phyloP scores from a whole-genome alignment of 2,888 invertebrate genomes.

The Myopa tessellatipennis region DNA sequence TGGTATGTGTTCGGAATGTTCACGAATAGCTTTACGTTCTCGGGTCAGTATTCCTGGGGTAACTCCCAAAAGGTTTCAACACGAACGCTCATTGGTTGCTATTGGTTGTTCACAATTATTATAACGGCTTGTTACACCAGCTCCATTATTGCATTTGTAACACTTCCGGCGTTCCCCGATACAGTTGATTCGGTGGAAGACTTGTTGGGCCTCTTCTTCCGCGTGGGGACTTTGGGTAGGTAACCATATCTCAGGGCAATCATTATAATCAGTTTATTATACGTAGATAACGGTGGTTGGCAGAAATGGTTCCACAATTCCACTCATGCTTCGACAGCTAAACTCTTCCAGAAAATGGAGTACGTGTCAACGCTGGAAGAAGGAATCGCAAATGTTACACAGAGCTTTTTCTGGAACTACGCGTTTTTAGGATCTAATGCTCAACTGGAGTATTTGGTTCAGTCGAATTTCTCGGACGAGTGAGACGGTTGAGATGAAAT shows the following conservation, averaged over 20 bases:
- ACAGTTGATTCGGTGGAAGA: slow-evolving; percentile 79
- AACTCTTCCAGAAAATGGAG: slow-evolving; percentile 76
- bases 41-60: slow-evolving; percentile 78
- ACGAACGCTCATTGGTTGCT: slow-evolving; percentile 78
- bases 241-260: neutral
- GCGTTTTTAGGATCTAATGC: slow-evolving; percentile 80
- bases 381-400: slow-evolving; percentile 80
- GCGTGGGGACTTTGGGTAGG: slow-evolving; percentile 78
- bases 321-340: slow-evolving; percentile 73
- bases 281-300: slow-evolving; percentile 80
- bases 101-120: slow-evolving; percentile 89
- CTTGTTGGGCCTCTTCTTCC: slow-evolving; percentile 75
- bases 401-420: slow-evolving; percentile 82
- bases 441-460: slow-evolving; percentile 79
- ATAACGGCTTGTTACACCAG: slow-evolving; percentile 87
- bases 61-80: slow-evolving; percentile 77
- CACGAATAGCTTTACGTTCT: slow-evolving; percentile 82
- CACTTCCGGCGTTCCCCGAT: slow-evolving; percentile 79
- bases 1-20: slow-evolving; percentile 90
- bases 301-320: slow-evolving; percentile 79
- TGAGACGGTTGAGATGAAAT: slow-evolving; percentile 57
- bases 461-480: slow-evolving; percentile 77
- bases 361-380: slow-evolving; percentile 75
- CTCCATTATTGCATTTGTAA: slow-evolving; percentile 86
- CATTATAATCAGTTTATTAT: neutral